Conservation (phyloP, 2,797 vertebrate genomes). For the Apogon hyalosoma region DNA sequence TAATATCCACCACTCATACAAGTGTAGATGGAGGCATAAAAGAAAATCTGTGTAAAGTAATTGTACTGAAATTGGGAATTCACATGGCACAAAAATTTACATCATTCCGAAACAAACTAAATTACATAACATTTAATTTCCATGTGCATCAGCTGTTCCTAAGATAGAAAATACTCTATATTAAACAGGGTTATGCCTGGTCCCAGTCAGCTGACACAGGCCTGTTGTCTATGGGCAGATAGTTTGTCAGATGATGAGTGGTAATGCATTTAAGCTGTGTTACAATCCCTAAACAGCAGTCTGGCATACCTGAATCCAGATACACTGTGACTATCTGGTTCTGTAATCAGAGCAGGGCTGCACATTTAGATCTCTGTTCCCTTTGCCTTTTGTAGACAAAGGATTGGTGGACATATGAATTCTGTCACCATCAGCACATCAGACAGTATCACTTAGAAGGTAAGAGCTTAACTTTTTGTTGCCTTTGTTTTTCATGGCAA, state of each 20-base stretch:
- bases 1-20: too few relatives aligned
- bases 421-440: conserved; percentile 93
- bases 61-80: too few relatives aligned
- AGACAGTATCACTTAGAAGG: conserved; percentile 97
- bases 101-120: too few relatives aligned
- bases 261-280: background rate
- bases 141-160: too few relatives aligned
- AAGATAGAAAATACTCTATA: too few relatives aligned
- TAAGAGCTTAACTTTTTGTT: conserved; percentile 49
- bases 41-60: too few relatives aligned
- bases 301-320: background rate
- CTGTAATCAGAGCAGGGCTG: too few relatives aligned
- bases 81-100: too few relatives aligned
- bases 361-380: conserved; percentile 9
- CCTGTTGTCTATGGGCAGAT: background rate
- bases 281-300: background rate
- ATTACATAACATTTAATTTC: too few relatives aligned
- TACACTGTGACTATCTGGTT: too few relatives aligned
- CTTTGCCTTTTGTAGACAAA: conserved; percentile 86
- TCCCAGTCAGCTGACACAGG: background rate
- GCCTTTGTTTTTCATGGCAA: background rate
- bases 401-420: conserved; percentile 99
- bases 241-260: background rate
- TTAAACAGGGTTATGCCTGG: background rate
- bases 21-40: too few relatives aligned